These are phyloP conservation scores for Halocynthia aurantium DNA, from an alignment of 23 tunicate species.

Conservation along the genomic window DNA sequence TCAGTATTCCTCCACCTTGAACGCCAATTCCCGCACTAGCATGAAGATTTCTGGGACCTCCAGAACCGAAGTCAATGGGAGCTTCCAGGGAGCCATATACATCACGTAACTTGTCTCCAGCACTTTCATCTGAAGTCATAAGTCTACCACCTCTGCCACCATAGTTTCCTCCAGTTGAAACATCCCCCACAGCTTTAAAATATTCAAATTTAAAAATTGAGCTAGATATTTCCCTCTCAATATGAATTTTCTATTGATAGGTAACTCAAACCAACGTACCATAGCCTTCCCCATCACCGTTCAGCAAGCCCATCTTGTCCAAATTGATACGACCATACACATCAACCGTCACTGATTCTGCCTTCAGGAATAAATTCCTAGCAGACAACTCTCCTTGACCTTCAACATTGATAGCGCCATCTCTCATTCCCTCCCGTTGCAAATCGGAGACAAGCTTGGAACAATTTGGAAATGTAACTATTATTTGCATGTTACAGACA, in stretches of 20 bases:
- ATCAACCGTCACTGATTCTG: slow-evolving; percentile 4
- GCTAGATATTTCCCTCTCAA: too few species aligned
- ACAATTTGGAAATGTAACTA: too few species aligned
- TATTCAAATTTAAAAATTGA: background rate
- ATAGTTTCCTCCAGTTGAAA: slow-evolving; percentile 16
- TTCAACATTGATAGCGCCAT: slow-evolving; percentile 8
- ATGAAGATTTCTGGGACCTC: slow-evolving; percentile 7
- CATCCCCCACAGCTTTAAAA: slow-evolving; percentile 1
- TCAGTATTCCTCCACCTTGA: slow-evolving; percentile 15
- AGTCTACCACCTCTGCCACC: slow-evolving; percentile 28
- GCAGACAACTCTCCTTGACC: slow-evolving; percentile 6
- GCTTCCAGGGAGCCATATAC: slow-evolving; percentile 11
- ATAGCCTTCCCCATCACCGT: slow-evolving; percentile 14
- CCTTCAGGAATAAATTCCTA: slow-evolving; percentile 1
- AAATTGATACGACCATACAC: background rate
- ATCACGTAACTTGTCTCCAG: background rate
- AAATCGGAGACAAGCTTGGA: background rate
- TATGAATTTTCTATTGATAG: background rate
- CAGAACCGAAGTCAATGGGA: slow-evolving; percentile 24
- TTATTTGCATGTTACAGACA: too few species aligned
- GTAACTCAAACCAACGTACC: slow-evolving; percentile 8
- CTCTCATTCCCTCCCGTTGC: slow-evolving; percentile 1
- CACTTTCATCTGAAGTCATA: slow-evolving; percentile 7
- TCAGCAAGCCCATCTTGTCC: background rate
- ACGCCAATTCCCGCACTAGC: background rate